Conservation (phyloP, 1,140 invertebrate species). For the Drosophila pallidifrons region DNA sequence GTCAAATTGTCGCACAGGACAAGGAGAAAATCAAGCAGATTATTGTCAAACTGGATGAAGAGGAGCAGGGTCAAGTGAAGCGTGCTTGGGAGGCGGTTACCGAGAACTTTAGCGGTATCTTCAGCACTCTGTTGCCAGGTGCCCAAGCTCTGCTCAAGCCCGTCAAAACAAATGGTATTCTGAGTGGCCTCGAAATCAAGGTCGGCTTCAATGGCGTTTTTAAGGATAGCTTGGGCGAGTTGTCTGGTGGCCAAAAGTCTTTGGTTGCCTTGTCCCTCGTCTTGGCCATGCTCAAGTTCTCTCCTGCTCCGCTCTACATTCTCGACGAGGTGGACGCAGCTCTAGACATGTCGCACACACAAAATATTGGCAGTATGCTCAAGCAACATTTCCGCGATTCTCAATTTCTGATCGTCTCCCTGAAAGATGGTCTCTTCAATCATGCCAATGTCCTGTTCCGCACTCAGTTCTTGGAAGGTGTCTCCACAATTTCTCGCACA, state of each 20-base stretch:
- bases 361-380: constrained; percentile 99
- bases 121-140: constrained; percentile 95
- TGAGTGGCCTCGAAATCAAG: constrained; percentile 96
- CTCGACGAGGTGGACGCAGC: constrained; percentile 99
- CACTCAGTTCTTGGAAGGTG: constrained; percentile 97
- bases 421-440: constrained; percentile 99
- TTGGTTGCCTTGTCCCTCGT: constrained; percentile 98
- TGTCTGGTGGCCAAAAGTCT: constrained; percentile 98
- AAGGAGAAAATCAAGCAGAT: constrained; percentile 93
- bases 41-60: constrained; percentile 95
- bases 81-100: constrained; percentile 94
- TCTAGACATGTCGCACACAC: constrained; percentile 98
- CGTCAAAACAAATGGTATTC: constrained; percentile 89
- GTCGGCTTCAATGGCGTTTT: constrained; percentile 97
- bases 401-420: constrained; percentile 99
- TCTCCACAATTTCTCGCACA: constrained; percentile 94
- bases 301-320: constrained; percentile 99
- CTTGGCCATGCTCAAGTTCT: constrained; percentile 97
- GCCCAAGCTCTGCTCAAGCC: constrained; percentile 94
- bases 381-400: constrained; percentile 97
- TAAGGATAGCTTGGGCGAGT: constrained; percentile 98
- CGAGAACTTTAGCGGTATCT: constrained; percentile 98
- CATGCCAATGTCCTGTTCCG: constrained; percentile 99
- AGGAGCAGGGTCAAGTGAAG: constrained; percentile 93
- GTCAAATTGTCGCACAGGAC: constrained; percentile 94